Evolutionary conservation across 2,888 invertebrate genomes (phyloP), one percentile per base, ranked within the genome.

Genomic region (Epinotia ramella): DNA sequence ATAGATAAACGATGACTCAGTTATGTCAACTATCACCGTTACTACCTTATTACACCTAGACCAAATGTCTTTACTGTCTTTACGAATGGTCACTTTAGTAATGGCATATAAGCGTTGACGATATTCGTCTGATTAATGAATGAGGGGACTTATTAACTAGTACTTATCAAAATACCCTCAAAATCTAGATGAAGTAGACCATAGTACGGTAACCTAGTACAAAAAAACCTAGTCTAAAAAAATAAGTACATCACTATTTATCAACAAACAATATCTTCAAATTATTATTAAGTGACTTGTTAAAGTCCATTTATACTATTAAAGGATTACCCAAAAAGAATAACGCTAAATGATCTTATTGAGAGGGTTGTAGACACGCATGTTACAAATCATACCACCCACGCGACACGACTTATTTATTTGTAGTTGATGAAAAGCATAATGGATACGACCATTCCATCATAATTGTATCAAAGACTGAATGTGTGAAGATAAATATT

Each of bases 241-340:
- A 63, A 60, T 16, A 49, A 46, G 40, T 60, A 60, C 49, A 62
- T 66, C 65, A 62, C 57, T 57, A 72, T 67, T 67, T 76, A 76
- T 76, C 57, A 63, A 72, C 76, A 72, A 76, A 76, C 76, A 76
- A 76, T 76, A 67, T 59, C 65, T 67, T 62, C 57, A 76, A 76
- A 76, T 76, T 71, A 63, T 67, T 72, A 76, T 76, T 67, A 76
- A 76, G 72, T 72, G 72, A 76, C 76, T 76, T 76, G 76, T 76
- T 76, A 76, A 76, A 71, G 62, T 67, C 71, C 76, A 76, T 76
- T 76, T 76, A 76, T 76, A 76, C 67, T 72, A 76, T 76, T 72
- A 76, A 71, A 71, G 71, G 72, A 72, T 76, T 76, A 76, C 63
- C 75, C 76, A 76, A 76, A 76, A 76, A 76, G 76, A 72, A 76